These are phyloP conservation scores for Lycaena phlaeas DNA, from an alignment of 2,888 invertebrate species.

Conservation along the genomic window DNA sequence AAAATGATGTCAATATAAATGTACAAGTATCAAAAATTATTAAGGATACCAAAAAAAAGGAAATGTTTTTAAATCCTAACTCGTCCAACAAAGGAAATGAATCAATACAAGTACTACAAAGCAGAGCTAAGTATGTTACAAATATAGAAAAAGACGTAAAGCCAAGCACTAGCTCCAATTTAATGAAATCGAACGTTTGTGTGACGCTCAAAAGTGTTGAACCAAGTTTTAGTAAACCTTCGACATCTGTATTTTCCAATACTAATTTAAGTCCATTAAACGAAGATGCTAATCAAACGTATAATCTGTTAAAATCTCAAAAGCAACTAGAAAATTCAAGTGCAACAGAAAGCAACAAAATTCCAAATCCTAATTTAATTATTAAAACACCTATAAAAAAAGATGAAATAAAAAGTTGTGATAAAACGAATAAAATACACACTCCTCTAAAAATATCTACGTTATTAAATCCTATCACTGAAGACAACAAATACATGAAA, in stretches of 20 bases:
- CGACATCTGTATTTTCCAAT: neutral
- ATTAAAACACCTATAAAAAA: neutral
- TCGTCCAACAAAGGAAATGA: neutral
- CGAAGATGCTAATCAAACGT: neutral
- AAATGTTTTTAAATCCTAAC: neutral
- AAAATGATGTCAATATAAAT: too few species aligned
- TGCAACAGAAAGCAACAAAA: too few species aligned
- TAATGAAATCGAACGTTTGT: neutral
- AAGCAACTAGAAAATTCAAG: too few species aligned
- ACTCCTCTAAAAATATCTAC: constrained; percentile 54
- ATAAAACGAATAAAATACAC: constrained; percentile 25
- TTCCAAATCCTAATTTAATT: neutral
- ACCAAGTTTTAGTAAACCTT: neutral
- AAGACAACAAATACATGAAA: constrained; percentile 24
- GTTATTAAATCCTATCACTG: constrained; percentile 29
- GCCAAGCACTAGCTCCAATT: neutral
- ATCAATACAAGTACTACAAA: neutral
- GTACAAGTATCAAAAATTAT: too few species aligned
- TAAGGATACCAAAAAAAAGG: neutral
- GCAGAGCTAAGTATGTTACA: neutral
- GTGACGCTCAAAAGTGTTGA: neutral
- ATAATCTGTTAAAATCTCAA: too few species aligned
- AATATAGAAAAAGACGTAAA: neutral
- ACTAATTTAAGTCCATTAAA: neutral
- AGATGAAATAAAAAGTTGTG: constrained; percentile 10